phyloP scores from a whole-genome alignment of 2,113 vertebrate species.

The Emydura subglobosa region DNA sequence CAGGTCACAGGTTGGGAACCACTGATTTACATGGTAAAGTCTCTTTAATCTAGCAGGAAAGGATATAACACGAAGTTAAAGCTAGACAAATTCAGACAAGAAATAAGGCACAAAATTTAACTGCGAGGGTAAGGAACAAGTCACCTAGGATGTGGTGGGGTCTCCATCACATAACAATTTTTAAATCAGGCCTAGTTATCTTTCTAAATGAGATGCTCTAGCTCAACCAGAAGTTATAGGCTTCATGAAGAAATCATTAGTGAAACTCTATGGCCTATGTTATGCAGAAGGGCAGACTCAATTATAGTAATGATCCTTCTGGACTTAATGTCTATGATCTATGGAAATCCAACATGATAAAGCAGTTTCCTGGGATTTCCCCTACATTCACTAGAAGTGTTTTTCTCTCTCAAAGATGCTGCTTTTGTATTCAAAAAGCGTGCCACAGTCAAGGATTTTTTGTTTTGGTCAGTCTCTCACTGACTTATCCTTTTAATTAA shows the following conservation, averaged over 20 bases:
- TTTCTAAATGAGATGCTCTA: not conserved
- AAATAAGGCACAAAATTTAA: not conserved
- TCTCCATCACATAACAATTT: not conserved
- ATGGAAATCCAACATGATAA: not conserved
- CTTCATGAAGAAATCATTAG: not conserved
- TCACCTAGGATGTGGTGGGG: not conserved
- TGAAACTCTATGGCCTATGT: not conserved
- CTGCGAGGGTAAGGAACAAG: not conserved
- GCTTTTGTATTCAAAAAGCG: not conserved
- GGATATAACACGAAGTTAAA: not conserved
- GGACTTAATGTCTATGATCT: fast-evolving
- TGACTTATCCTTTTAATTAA: not conserved
- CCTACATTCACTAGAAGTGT: not conserved
- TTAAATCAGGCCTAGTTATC: not conserved
- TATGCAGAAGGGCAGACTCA: not conserved
- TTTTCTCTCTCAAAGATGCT: not conserved
- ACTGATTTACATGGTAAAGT: not conserved
- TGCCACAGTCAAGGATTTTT: not conserved
- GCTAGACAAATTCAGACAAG: not conserved
- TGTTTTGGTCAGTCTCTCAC: not conserved
- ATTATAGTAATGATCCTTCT: not conserved
- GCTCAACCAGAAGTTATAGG: not conserved
- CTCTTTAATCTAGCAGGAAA: not conserved
- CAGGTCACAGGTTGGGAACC: no score
- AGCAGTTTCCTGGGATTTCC: not conserved